Evolutionary conservation across 2,113 vertebrate genomes (phyloP).

Genomic region (Anolis carolinensis): DNA sequence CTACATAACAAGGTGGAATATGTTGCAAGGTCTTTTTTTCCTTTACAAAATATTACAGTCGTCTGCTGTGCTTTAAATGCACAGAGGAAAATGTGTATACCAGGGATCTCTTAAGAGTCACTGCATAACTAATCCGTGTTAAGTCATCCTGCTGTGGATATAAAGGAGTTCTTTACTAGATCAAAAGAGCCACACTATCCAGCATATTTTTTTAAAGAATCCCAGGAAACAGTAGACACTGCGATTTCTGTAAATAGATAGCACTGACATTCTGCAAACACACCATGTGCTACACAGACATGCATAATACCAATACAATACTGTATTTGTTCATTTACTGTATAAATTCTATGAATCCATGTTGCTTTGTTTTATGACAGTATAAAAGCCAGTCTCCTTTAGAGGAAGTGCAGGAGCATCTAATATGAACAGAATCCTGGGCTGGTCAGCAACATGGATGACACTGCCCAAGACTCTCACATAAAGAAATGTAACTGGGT

Average conservation of each 20-base stretch:
- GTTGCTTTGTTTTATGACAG: background rate
- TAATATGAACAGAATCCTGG: background rate
- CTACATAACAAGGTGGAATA: rapidly evolving
- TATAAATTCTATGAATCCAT: background rate
- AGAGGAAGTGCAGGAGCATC: background rate
- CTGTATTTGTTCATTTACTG: background rate
- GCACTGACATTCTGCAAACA: background rate
- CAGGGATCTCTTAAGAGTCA: background rate
- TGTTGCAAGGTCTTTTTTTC: background rate
- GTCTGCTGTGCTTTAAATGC: background rate
- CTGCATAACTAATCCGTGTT: background rate
- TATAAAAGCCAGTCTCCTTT: background rate
- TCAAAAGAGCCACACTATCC: background rate
- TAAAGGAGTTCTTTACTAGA: background rate
- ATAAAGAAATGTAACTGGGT: background rate
- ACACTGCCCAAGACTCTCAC: background rate
- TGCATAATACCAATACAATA: background rate
- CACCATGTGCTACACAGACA: background rate
- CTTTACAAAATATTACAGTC: background rate
- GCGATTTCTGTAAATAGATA: too few species aligned
- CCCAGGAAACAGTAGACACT: background rate
- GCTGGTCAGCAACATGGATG: background rate
- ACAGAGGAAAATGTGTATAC: background rate
- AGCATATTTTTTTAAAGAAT: background rate
- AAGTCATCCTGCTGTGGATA: background rate